Evolutionary conservation across 64 coral and sea anemone genomes (phyloP), one percentile per base, ranked within the genome.

Genomic region (Montipora capricornis): DNA sequence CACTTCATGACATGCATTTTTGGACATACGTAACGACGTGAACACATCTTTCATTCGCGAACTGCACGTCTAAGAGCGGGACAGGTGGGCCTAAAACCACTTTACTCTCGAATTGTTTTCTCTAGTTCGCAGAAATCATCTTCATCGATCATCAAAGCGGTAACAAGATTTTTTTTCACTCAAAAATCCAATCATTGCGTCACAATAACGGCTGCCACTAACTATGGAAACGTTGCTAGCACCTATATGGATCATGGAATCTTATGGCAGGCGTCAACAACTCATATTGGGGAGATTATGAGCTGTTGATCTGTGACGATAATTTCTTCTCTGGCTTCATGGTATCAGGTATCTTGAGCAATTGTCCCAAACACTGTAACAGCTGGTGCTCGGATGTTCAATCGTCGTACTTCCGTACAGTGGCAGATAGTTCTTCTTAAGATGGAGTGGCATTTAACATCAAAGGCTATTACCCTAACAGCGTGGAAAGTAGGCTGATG

Each of bases 101-200:
- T 11, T 3, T 64, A 0, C 3, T 15, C 13, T 64, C 10, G 14
- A 11, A 5, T 53, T 53, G 51, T 15, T 64, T 20, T 71, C 68
- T 74, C 4, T 20, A 91, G 89, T 91, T 91, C 55, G 53, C 89
- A 37, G 64, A 91, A 68, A 73, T 91, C 20, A 19, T 91, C 59
- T 91, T 82, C 79, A 77, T 91, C 13, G 89, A 91, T 50, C 81
- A 71, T 24, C 68, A 71, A 71, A 20, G 17, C 20, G 68, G 19
- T 0, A 71, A 71, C 19, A 71, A 20, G 0, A 62, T 0, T 68
- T 0, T 50, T 13, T 9, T 51, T 66, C 16, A 81, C 14, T 5
- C 45, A 20, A 14, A n/a, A 14, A 5, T 5, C 19, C 5, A n/a
- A 22, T 20, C 8, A 64, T 4, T 14, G 0, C 10, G 64, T 68